These are phyloP conservation scores for Folsomia manolachei DNA, from an alignment of 2,888 invertebrate genomes.

Conservation along the genomic window DNA sequence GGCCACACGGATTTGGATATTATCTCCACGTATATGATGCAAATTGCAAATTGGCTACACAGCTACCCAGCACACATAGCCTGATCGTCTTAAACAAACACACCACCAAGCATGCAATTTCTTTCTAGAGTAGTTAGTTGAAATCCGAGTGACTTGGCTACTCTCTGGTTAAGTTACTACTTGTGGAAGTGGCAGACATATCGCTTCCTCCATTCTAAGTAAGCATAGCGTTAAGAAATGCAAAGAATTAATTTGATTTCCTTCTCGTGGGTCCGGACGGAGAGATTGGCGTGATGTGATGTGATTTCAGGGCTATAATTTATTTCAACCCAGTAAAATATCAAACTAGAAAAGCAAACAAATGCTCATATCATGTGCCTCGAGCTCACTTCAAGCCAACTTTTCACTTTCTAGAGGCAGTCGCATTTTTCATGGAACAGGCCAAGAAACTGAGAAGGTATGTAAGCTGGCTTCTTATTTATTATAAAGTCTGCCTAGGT, in stretches of 20 bases:
- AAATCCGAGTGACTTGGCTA: background rate
- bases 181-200: background rate
- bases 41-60: background rate
- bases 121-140: background rate
- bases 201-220: background rate
- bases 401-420: background rate
- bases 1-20: background rate
- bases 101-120: background rate
- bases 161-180: too few species aligned
- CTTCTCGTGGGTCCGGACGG: slow-evolving; percentile 10
- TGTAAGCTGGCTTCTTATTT: background rate
- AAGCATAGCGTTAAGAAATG: slow-evolving; percentile 17
- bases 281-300: slow-evolving; percentile 3
- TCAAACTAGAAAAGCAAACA: background rate
- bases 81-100: background rate
- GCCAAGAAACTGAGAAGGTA: background rate
- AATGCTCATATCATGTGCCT: background rate
- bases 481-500: too few species aligned
- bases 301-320: slow-evolving; percentile 8
- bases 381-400: background rate
- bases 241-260: slow-evolving; percentile 32
- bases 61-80: background rate
- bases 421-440: background rate
- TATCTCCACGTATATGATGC: background rate
- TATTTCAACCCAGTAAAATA: background rate